These are phyloP conservation scores for Conops quadrifasciatus DNA, from an alignment of 2,888 invertebrate species.

Conservation along the genomic window DNA sequence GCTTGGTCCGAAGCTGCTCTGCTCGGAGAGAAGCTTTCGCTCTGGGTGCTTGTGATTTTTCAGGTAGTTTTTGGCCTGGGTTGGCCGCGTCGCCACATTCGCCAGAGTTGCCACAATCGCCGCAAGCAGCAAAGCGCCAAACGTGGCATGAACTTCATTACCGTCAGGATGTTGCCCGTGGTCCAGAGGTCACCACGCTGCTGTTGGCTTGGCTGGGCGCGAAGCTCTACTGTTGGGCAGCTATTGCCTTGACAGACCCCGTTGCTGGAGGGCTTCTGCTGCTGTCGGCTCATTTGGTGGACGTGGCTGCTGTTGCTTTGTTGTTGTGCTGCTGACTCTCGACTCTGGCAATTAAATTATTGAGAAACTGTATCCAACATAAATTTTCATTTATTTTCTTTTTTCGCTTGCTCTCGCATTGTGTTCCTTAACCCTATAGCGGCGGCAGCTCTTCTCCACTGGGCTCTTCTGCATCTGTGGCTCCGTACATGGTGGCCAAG, in stretches of 20 bases:
- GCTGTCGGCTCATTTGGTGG: background rate
- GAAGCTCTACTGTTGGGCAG: slow-evolving; percentile 27
- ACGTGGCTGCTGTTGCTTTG: slow-evolving; percentile 26
- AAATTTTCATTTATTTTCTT: slow-evolving; percentile 27
- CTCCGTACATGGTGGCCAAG: slow-evolving; percentile 91
- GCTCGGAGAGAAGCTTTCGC: background rate
- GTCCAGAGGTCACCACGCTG: background rate
- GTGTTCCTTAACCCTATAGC: slow-evolving; percentile 46
- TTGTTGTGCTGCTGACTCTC: slow-evolving; percentile 19
- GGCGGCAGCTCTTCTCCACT: slow-evolving; percentile 41
- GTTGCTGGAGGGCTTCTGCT: slow-evolving; percentile 17
- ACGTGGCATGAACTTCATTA: background rate
- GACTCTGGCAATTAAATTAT: slow-evolving; percentile 31
- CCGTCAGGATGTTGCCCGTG: background rate
- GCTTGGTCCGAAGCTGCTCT: background rate
- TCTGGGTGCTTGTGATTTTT: background rate
- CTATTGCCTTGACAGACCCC: slow-evolving; percentile 34
- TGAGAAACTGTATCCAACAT: slow-evolving; percentile 31
- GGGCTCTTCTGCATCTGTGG: slow-evolving; percentile 48
- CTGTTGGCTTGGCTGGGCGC: slow-evolving; percentile 1
- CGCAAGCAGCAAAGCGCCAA: slow-evolving; percentile 13
- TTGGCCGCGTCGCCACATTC: background rate
- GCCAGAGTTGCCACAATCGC: background rate
- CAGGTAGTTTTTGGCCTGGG: background rate
- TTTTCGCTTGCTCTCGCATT: slow-evolving; percentile 15